Evolutionary conservation across 1,140 invertebrate genomes (phyloP), one percentile per base, ranked within the genome.

Genomic region (Elymnias hypermnestra): DNA sequence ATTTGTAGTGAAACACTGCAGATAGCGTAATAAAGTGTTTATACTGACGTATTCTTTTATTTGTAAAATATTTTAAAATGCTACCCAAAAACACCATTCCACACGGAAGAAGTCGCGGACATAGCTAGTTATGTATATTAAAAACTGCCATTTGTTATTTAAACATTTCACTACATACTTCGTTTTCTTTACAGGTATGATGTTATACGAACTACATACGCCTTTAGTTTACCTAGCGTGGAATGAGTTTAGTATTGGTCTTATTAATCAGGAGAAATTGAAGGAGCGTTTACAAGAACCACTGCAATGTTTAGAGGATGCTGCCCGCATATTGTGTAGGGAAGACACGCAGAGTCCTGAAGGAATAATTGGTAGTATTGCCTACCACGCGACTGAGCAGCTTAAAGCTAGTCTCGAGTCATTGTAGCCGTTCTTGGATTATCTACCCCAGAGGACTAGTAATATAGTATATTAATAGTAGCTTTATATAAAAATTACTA

Each of bases 121-220:
- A n/a, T n/a, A n/a, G n/a, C n/a, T n/a, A n/a, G n/a, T n/a, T n/a
- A n/a, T n/a, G n/a, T n/a, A n/a, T n/a, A n/a, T n/a, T n/a, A n/a
- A n/a, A n/a, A n/a, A n/a, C n/a, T n/a, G n/a, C n/a, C n/a, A n/a
- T n/a, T n/a, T n/a, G n/a, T n/a, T n/a, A n/a, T n/a, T n/a, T 21
- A 21, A 21, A 21, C 8, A 12, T 1, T 29, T 13, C 12, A 6
- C 12, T 12, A 29, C 12, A 9, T 29, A 13, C 12, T 4, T 5
- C 3, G 10, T 10, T 15, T 15, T 33, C 13, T n/a, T n/a, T 14
- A 14, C 61, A 92, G 91, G 92, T 7, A 89, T 93, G 85, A 91
- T 91, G 53, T 64, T 94, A 3, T 95, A 94, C 64, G 93, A 95
- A 64, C 69, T 94, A 15, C 93, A 95, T 60, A 92, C 92, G 4